Conservation (phyloP, 2,888 invertebrate species). For the Caenorhabditis macrosperma region DNA sequence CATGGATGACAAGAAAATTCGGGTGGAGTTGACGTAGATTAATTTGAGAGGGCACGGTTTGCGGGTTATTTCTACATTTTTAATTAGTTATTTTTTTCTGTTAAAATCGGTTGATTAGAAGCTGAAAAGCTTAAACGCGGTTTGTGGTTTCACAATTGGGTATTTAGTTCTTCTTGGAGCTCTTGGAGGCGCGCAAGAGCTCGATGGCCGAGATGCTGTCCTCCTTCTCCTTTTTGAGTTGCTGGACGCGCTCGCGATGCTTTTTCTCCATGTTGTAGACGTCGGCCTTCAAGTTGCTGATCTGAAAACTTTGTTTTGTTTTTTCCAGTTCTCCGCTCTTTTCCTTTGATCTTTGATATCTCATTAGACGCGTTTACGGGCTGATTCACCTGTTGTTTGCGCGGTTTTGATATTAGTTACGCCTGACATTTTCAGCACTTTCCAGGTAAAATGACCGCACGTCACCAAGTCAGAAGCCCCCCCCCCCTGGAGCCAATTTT, state of each 20-base stretch:
- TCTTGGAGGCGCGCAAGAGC: conserved; percentile 23
- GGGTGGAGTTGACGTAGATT: background rate
- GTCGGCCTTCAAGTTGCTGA: conserved; percentile 69
- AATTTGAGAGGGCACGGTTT: background rate
- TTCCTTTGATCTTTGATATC: background rate
- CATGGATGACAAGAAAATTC: background rate
- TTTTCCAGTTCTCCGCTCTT: background rate
- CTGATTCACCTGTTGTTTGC: too few species aligned
- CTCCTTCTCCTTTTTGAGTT: conserved; percentile 69
- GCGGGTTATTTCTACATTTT: background rate
- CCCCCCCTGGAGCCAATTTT: too few species aligned
- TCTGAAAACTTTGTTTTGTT: conserved; percentile 57
- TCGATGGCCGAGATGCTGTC: conserved; percentile 58
- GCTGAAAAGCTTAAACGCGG: too few species aligned
- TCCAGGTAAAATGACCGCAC: too few species aligned
- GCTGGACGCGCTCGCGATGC: conserved; percentile 62
- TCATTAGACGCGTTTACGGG: too few species aligned
- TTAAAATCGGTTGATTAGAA: too few species aligned
- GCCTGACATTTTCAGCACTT: too few species aligned
- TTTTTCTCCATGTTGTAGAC: conserved; percentile 65
- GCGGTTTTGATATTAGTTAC: too few species aligned
- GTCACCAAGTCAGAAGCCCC: too few species aligned
- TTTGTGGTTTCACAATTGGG: background rate
- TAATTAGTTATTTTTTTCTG: background rate
- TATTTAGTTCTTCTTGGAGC: conserved; percentile 28